These are phyloP conservation scores for Thelaira solivaga DNA, from an alignment of 2,888 invertebrate genomes.

Conservation along the genomic window DNA sequence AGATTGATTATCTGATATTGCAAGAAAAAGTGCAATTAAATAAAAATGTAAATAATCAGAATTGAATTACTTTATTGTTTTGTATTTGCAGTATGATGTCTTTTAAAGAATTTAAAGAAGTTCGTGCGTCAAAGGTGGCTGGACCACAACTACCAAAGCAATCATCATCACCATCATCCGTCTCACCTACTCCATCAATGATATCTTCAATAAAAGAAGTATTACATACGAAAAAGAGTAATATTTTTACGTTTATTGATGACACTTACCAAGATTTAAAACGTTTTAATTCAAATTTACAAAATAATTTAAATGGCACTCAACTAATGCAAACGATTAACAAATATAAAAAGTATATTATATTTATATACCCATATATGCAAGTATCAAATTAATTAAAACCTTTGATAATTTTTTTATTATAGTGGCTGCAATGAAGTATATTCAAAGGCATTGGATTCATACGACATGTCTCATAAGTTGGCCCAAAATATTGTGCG, in stretches of 20 bases:
- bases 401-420: not conserved
- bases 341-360: constrained; percentile 52
- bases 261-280: constrained; percentile 43
- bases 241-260: constrained; percentile 39
- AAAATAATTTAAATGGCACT: not conserved
- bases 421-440: constrained; percentile 45
- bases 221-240: constrained; percentile 1
- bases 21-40: too few species aligned
- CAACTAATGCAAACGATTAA: constrained; percentile 40
- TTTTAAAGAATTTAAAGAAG: constrained; percentile 17
- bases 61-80: not conserved
- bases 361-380: not conserved
- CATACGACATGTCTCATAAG: constrained; percentile 16
- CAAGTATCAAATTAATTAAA: not conserved
- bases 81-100: constrained; percentile 31
- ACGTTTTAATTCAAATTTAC: constrained; percentile 11
- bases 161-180: not conserved
- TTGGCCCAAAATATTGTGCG: constrained; percentile 47
- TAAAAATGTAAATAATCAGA: not conserved
- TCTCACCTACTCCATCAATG: too few species aligned
- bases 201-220: constrained; percentile 6
- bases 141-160: constrained; percentile 27
- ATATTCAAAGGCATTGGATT: constrained; percentile 28
- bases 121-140: constrained; percentile 29
- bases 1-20: too few species aligned